Base-by-base conservation (phyloP, 2,888 invertebrate genomes). In the Polydrusus cervinus region DNA sequence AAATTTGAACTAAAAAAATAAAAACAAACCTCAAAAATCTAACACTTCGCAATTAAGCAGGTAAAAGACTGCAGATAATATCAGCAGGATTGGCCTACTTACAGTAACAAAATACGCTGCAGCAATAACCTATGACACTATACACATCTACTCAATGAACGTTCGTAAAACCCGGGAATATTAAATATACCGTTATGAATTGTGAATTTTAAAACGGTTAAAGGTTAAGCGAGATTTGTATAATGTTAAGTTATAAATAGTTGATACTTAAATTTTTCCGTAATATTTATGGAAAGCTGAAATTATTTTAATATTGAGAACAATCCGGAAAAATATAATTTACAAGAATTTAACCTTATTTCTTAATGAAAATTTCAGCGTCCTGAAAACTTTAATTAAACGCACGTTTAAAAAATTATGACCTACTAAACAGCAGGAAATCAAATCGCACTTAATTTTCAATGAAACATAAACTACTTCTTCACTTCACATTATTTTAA, bases 401-500 rank as follows among this genome's bases (percentile, higher is more conserved):
- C 30, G 25, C 14, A 10, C 34, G 11, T 55, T 34, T 55, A 9
- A 34, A 13, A 53, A 55, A 55, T 9, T 65, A 65, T 71, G 65
- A 71, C 71, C 71, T 45, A 71, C 66, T 47, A 72, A n/a, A 60
- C 53, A 47, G 47, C 57, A 60, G 38, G 57, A 30, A 38, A 16
- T 14, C 18, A 16, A 38, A 16, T 38, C 38, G 14, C 66, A 66
- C 72, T 34, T 62, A 66, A 30, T 57, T 45, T 38, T 60, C 25
- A 72, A 72, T 72, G 65, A 71, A 65, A 13, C 38, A n/a, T 20
- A 53, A 30, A 51, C 34, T 47, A 34, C 34, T 51, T 16, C 49
- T 34, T 47, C 47, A 34, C 65, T 18, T 0, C 65, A 65, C 65
- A 38, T 38, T 47, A 16, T 51, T 51, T 65, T 64, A 45, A 25